These are phyloP conservation scores for Leuciscus idus DNA, from an alignment of 2,113 vertebrate species.

Conservation along the genomic window DNA sequence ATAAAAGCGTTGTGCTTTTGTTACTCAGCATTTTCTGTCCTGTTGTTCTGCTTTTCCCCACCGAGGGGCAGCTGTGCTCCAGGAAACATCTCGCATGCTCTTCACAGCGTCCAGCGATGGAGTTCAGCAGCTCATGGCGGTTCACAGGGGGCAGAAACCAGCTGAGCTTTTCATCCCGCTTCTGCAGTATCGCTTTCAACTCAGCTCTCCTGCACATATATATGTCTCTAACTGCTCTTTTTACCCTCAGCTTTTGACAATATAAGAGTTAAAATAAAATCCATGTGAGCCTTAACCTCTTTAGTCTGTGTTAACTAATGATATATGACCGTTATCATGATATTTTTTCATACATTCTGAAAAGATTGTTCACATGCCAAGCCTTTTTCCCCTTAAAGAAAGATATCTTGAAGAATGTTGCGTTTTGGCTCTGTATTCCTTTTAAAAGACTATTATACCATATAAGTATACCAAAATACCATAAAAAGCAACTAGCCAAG, in stretches of 20 bases:
- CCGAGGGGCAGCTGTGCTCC: constrained; percentile 68
- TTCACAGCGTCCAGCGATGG: background rate
- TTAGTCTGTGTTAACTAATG: background rate
- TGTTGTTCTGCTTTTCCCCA: constrained; percentile 50
- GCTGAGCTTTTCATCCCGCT: constrained; percentile 70
- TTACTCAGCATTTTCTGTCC: background rate
- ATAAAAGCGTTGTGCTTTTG: background rate
- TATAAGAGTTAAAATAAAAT: constrained; percentile 29
- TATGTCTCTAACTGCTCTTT: constrained; percentile 40
- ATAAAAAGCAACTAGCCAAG: no score
- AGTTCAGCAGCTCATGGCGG: constrained; percentile 40
- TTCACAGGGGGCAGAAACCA: constrained; percentile 69
- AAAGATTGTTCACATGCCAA: background rate
- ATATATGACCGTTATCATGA: no score
- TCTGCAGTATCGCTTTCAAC: constrained; percentile 68
- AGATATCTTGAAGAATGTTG: no score
- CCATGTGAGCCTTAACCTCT: background rate
- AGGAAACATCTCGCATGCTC: constrained; percentile 53
- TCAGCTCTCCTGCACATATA: constrained; percentile 57
- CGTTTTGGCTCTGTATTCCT: no score
- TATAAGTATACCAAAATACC: no score
- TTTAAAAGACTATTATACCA: no score
- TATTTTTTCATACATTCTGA: no score
- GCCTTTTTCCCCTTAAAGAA: no score
- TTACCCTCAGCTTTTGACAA: constrained; percentile 55